Base-by-base conservation (phyloP, 2,113 vertebrate genomes). In the Xenopus laevis region DNA sequence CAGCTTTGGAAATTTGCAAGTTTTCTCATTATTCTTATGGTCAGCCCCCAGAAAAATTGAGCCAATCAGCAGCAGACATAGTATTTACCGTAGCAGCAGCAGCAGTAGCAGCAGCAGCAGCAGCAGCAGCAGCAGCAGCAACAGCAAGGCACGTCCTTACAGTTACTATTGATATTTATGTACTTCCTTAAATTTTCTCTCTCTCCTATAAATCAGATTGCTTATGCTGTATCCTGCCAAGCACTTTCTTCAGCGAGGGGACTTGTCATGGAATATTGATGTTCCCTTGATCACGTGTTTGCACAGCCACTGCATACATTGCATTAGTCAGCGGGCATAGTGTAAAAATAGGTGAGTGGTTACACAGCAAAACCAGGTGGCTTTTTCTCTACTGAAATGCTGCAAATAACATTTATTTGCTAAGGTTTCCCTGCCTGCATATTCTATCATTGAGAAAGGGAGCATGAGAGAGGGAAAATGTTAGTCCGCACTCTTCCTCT, bases 221-320 rank as follows among this genome's bases (percentile, higher is more conserved):
- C 69, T 58, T 70, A 17, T 44, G 46, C 59, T 70, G 59, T 70
- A 70, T 77, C 66, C 66, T 64, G 27, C 66, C 12, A 44, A 57
- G 67, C 59, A 55, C 44, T 68, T 55, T 23, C 74, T 58, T 11
- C 27, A 57, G 58, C 44, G 30, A 69, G 55, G 59, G 21, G 59
- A 23, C 58, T 50, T 69, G 40, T 69, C 65, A 55, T 45, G 47
- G 63, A 76, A 64, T 70, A 76, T 76, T 76, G 74, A 76, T 76
- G 69, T 76, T 70, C 53, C 69, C 65, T 64, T 77, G 62, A 77
- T 77, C 74, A 70, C 65, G 62, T 75, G 73, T 69, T 69, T 58
- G 52, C 60, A 70, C 64, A 70, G 63, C 58, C 11, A 3, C 45
- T 70, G 60, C 58, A 57, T 69, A 58, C 63, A 55, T 70, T 27